phyloP scores from a whole-genome alignment of 2,888 invertebrate genomes.

The Unio delphinus region DNA sequence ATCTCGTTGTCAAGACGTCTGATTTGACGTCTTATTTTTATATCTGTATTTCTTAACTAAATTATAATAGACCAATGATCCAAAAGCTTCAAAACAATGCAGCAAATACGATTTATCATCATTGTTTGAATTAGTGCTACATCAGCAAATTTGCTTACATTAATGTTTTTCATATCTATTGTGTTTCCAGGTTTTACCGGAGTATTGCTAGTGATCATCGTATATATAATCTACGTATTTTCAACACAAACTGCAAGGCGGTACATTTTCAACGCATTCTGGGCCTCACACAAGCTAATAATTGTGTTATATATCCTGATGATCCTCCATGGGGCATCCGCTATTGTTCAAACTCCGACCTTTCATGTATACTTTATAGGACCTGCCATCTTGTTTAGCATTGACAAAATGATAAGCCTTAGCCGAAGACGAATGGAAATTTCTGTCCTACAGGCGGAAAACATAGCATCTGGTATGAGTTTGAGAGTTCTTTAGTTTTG shows the following conservation, averaged over 20 bases:
- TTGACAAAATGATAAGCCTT: conserved; percentile 76
- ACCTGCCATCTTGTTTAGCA: conserved; percentile 76
- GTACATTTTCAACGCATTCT: conserved; percentile 77
- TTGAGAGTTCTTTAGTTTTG: not conserved
- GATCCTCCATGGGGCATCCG: conserved; percentile 65
- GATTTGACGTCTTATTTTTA: no score
- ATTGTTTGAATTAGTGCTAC: no score
- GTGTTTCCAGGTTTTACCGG: conserved; percentile 75
- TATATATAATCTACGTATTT: conserved; percentile 76
- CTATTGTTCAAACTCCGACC: conserved; percentile 73
- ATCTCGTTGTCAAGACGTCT: no score
- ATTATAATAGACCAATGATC: no score
- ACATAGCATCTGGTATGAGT: conserved; percentile 75
- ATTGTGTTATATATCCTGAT: no score
- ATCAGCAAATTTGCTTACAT: not conserved
- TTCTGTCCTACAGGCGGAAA: conserved; percentile 75
- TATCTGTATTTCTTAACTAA: no score
- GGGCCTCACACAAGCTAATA: conserved; percentile 57
- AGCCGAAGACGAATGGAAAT: conserved; percentile 77
- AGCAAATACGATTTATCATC: no score
- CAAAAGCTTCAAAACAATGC: no score
- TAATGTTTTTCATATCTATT: no score
- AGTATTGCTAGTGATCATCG: conserved; percentile 74
- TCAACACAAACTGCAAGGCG: conserved; percentile 75
- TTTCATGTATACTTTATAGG: conserved; percentile 76